Evolutionary conservation across 2,113 vertebrate genomes (phyloP).

Genomic region (Epinephelus cyanopodus): DNA sequence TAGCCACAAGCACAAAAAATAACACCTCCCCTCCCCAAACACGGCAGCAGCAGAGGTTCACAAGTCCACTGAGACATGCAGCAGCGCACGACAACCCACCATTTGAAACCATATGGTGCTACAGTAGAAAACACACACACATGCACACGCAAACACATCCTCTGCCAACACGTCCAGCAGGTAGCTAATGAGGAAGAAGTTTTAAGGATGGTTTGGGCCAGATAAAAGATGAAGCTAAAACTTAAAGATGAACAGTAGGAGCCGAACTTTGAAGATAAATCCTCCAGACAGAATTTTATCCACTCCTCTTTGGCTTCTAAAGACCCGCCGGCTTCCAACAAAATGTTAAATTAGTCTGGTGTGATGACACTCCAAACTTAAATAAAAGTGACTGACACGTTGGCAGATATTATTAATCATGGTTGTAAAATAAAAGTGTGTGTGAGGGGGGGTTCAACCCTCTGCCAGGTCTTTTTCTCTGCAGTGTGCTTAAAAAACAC

Average conservation of each 20-base stretch:
- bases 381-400: slow-evolving; percentile 32
- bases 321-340: slow-evolving; percentile 11
- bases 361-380: slow-evolving; percentile 40
- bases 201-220: slow-evolving; percentile 3
- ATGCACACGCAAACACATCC: neutral
- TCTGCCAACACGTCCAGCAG: slow-evolving; percentile 4
- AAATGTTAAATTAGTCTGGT: slow-evolving; percentile 26
- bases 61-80: slow-evolving; percentile 24
- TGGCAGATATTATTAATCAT: slow-evolving; percentile 44
- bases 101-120: slow-evolving; percentile 34
- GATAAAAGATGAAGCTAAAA: slow-evolving; percentile 38
- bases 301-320: slow-evolving; percentile 22
- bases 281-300: slow-evolving; percentile 20
- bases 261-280: slow-evolving; percentile 41
- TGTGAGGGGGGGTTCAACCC: neutral
- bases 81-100: neutral
- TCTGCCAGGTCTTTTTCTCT: slow-evolving; percentile 16
- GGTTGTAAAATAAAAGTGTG: slow-evolving; percentile 24
- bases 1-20: slow-evolving; percentile 32
- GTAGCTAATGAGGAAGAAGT: slow-evolving; percentile 39
- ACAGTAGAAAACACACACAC: neutral
- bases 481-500: slow-evolving; percentile 38
- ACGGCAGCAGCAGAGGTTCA: slow-evolving; percentile 8
- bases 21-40: neutral
- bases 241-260: slow-evolving; percentile 15